Evolutionary conservation across 2,888 invertebrate genomes (phyloP), one percentile per base, ranked within the genome.

Genomic region (Agriopis leucophaearia): DNA sequence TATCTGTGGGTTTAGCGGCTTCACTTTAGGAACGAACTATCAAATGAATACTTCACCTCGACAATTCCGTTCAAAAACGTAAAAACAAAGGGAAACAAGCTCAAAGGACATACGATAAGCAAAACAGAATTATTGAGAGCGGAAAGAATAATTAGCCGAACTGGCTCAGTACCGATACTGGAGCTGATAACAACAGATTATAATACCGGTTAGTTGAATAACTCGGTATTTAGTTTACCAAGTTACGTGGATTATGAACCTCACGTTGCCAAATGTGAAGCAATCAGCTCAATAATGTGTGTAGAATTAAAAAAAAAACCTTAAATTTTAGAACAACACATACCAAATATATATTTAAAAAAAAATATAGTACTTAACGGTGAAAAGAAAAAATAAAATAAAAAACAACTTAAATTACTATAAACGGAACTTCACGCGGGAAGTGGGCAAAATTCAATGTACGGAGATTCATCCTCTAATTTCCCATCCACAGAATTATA

Each of bases 101-200:
- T 40, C 56, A 74, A 79, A 81, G 81, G 81, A 70, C 74, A 71
- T 35, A 51, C 42, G 82, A 83, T 83, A 83, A 81, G 74, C 68
- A 63, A 66, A 76, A 72, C 45, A 70, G 61, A 69, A 72, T 74
- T 71, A 74, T 74, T 60, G 69, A 72, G 72, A 78, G 70, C 75
- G 79, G 80, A 78, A 78, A 78, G 70, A 76, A 73, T 69, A 68
- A 54, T 66, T 66, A 74, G 71, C 51, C 56, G 73, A 74, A 74
- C 68, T 71, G 69, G 73, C 67, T 68, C 71, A 5, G 27, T 27
- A 69, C 58, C 54, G 69, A 73, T 73, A 66, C 57, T 57, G 55
- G 13, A 9, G 16, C 55, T 66, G 71, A 70, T 73, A 73, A 64
- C 60, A 52, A n/a, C 13, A 54, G 68, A 69, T 69, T 72, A 68